Evolutionary conservation across 2,888 invertebrate species (phyloP), one percentile per base, ranked within the genome.

Genomic region (Tachina lurida): DNA sequence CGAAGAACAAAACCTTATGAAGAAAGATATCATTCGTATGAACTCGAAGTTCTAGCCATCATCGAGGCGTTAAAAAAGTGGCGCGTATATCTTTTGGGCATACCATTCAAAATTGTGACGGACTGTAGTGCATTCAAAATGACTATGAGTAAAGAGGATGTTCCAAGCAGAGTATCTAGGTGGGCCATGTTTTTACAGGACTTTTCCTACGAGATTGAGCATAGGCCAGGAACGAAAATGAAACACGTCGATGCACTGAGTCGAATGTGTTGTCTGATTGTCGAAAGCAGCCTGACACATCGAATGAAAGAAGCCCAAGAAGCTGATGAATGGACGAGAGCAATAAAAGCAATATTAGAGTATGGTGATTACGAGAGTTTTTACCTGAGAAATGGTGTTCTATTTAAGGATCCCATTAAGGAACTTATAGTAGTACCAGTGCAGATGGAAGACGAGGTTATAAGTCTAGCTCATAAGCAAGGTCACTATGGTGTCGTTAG

Each of bases 361-460:
- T 22, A 22, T 22, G 22, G 22, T 22, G 22, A 22, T 22, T 22
- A 22, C 22, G 22, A 22, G 22, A 3, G 22, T 22, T 22, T 22
- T 22, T 22, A 22, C 22, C 22, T 22, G 22, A 22, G 22, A 22
- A 62, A 41, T 41, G 60, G 60, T 12, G 41, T 60, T 10, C 10
- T 60, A 10, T 60, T 10, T 41, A 22, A 60, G 41, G 60, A 60
- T 60, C 60, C 41, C 60, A n/a, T n/a, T 4, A 60, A 60, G 60
- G 60, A 60, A 2, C 60, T 60, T 39, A 41, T 60, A 13, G 60
- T 60, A 0, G 10, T 60, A 39, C 60, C 39, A 10, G 9, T n/a
- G 9, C 60, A 60, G 60, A 10, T 60, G n/a, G 60, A 60, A 10
- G 41, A 60, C 1, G 39, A 39, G 2, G 10, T 60, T 3, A 60